A percentile compares a stretch with the other conserved stretches of the same genome.
Conservation (phyloP, 2,888 invertebrate genomes). For the Anagyrus pseudococci region DNA sequence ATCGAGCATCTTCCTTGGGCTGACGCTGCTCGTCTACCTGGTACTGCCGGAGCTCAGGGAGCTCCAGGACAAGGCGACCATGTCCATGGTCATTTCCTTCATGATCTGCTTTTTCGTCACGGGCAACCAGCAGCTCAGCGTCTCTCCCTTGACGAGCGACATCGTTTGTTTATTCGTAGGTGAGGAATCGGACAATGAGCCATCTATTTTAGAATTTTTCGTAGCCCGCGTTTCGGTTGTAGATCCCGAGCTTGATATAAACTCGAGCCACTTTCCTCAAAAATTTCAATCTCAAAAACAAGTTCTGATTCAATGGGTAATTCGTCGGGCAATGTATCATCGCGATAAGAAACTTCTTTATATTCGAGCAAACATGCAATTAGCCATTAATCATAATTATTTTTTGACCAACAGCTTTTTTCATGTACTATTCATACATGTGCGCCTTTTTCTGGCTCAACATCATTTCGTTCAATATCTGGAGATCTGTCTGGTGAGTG, state of each 20-base stretch:
- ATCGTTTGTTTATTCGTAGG: constrained; percentile 26
- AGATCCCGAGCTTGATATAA: no score
- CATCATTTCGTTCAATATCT: constrained; percentile 73
- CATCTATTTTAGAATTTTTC: neutral
- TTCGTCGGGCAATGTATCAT: no score
- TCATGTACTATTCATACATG: constrained; percentile 70
- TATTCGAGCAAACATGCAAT: no score
- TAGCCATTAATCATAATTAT: no score
- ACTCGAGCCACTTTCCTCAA: no score
- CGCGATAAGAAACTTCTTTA: no score
- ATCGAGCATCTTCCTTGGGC: constrained; percentile 68
- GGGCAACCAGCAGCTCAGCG: constrained; percentile 66
- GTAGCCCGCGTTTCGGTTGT: neutral
- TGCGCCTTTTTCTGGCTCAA: constrained; percentile 78
- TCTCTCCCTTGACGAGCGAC: constrained; percentile 51
- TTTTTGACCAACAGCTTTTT: constrained; percentile 63
- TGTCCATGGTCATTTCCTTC: constrained; percentile 69
- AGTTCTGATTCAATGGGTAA: no score
- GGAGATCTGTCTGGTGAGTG: constrained; percentile 71
- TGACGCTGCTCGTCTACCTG: constrained; percentile 69
- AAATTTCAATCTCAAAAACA: no score
- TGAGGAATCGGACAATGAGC: no score
- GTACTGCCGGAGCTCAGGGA: constrained; percentile 70
- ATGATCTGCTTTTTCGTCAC: constrained; percentile 67
- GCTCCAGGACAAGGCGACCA: constrained; percentile 71